Evolutionary conservation across 2,797 vertebrate species (phyloP), one percentile per base, ranked within the genome.

Genomic region (Tokudaia muenninki): DNA sequence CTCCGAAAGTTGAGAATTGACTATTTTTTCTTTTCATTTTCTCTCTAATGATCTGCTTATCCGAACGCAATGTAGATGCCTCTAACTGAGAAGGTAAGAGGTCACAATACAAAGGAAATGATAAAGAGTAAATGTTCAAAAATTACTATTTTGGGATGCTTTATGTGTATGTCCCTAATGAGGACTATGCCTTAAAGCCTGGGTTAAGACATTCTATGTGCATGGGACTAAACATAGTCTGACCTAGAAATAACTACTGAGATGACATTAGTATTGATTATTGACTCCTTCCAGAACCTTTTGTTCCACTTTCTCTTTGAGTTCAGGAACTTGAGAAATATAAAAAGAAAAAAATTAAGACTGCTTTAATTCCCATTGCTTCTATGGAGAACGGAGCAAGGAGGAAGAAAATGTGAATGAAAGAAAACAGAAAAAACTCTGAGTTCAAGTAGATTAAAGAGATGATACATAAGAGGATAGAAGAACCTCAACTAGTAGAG

Each of bases 21-120:
- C 70, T 84, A 9, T 74, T 95, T 91, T n/a, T 92, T 92, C 61
- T 80, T 96, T 96, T 94, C 44, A 74, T 89, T 94, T 97, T 92
- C 61, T 84, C 57, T 75, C 78, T 96, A 94, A 97, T 97, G 84
- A 94, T 97, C 94, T 96, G 81, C 77, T 90, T 93, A 97, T 96
- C 84, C 93, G 50, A 97, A 96, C 93, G 88, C 92, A 96, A 95
- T 86, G 83, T 93, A 96, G 74, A 92, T 94, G 75, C 41, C 44
- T 95, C 97, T 97, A 92, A 94, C 78, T 91, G 95, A 94, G 95
- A 96, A 86, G 67, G 50, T 26, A 55, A 97, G 92, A 97, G 93
- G 84, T 97, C 74, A 50, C 47, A 87, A 93, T n/a, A 63, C 67
- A 88, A 87, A 92, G 44, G n/a, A 96, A 97, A 96, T 21, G 11